These are phyloP conservation scores for Philereme transversata DNA, from an alignment of 2,888 invertebrate genomes.

Conservation along the genomic window DNA sequence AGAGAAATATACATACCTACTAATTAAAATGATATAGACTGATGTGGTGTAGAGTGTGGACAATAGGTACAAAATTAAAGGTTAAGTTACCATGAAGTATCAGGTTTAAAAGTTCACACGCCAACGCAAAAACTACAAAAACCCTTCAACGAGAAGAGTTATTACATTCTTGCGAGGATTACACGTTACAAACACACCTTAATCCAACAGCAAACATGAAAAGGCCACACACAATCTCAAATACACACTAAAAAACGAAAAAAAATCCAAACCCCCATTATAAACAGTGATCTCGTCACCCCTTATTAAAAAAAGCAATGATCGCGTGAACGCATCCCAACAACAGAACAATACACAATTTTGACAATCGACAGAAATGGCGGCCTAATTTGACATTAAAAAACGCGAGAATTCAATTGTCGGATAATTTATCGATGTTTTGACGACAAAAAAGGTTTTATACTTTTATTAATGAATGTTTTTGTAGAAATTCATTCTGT, in stretches of 20 bases:
- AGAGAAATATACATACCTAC: too few relatives aligned
- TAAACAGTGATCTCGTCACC: slow-evolving; percentile 53
- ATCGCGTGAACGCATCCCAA: slow-evolving; percentile 70
- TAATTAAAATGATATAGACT: too few relatives aligned
- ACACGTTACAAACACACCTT: slow-evolving; percentile 49
- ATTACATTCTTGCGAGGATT: slow-evolving; percentile 54
- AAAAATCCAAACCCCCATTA: slow-evolving; percentile 34
- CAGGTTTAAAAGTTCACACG: slow-evolving; percentile 46
- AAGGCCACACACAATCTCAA: slow-evolving; percentile 62
- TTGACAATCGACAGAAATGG: slow-evolving; percentile 70
- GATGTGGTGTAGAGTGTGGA: neutral
- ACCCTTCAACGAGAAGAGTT: slow-evolving; percentile 9
- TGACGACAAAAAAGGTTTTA: slow-evolving; percentile 57
- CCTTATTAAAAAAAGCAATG: slow-evolving; percentile 61
- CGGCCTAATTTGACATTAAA: slow-evolving; percentile 80
- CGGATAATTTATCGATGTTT: slow-evolving; percentile 79
- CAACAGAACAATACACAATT: slow-evolving; percentile 56
- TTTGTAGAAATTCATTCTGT: slow-evolving; percentile 56
- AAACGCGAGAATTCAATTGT: slow-evolving; percentile 79
- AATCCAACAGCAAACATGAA: slow-evolving; percentile 45
- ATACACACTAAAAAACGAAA: slow-evolving; percentile 45
- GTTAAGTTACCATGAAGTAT: slow-evolving; percentile 6
- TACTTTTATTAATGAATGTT: slow-evolving; percentile 72
- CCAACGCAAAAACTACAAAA: slow-evolving; percentile 43
- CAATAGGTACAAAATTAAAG: neutral